phyloP scores from a whole-genome alignment of 2,113 vertebrate species.

The Neolamprologus kungweensis region DNA sequence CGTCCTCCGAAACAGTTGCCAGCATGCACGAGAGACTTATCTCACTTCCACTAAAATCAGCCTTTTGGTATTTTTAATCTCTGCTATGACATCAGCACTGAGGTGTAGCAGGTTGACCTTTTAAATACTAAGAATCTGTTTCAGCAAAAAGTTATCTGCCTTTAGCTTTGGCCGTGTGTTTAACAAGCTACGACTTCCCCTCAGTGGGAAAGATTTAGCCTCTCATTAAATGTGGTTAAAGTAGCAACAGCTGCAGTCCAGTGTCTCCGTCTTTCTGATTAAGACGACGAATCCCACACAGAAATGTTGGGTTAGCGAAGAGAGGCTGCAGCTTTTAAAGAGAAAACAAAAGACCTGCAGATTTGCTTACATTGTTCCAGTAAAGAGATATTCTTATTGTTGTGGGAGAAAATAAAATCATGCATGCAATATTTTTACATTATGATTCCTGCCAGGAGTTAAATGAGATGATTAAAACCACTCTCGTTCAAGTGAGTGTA shows the following conservation, averaged over 20 bases:
- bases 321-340: background rate
- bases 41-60: background rate
- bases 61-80: background rate
- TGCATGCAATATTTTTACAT: background rate
- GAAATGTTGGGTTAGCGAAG: background rate
- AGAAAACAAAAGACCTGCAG: background rate
- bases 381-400: background rate
- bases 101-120: slow-evolving; percentile 14
- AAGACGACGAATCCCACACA: slow-evolving; percentile 2
- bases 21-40: background rate
- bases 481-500: background rate
- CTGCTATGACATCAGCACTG: slow-evolving; percentile 6
- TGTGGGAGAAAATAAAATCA: background rate
- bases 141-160: background rate
- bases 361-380: background rate
- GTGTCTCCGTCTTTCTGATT: background rate
- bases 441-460: background rate
- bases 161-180: slow-evolving; percentile 17
- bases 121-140: slow-evolving; percentile 15
- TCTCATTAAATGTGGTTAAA: slow-evolving; percentile 48
- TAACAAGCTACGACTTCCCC: slow-evolving; percentile 31
- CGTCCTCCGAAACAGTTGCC: background rate
- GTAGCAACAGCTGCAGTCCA: slow-evolving; percentile 37
- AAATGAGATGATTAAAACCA: background rate
- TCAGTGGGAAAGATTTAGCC: slow-evolving; percentile 14